Base-by-base conservation (phyloP, 2,113 vertebrate species). In the Platysteira castanea region DNA sequence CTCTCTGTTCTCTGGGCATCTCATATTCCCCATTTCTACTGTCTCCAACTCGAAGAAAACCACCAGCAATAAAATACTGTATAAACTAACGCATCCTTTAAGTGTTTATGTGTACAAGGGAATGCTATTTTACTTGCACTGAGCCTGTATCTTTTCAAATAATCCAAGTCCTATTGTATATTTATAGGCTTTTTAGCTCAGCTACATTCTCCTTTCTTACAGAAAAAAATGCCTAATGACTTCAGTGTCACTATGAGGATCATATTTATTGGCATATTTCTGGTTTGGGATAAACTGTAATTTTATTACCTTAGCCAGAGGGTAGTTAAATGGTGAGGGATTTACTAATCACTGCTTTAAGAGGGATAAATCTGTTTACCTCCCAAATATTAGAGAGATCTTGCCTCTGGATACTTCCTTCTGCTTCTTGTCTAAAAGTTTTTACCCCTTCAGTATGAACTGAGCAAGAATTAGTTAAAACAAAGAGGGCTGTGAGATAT, bases 281-380 rank as follows among this genome's bases (percentile, higher is more conserved):
- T 92, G 44, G 47, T 50, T 93, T 92, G 53, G 64, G 64, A 88
- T 74, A 90, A 92, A 57, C 22, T 64, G n/a, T 59, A 73, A 79
- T 92, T 90, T 85, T 61, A 80, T 69, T 54, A 13, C 83, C 54
- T 57, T 73, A 82, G 90, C 75, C 67, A 87, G 26, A 61, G 82
- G 94, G 67, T 65, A 46, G 67, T 68, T 64, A 93, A 93, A 82
- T 54, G 30, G 49, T 47, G 68, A 95, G 8, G 6, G 82, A 65
- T 90, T 95, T 87, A 73, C 65, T 91, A 76, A 85, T 87, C 28
- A 0, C 49, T 79, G 6, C 57, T 94, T 85, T 57, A 94, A 80
- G 33, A 77, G 14, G 50, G 37, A 79, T 80, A 92, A 93, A 94
- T 90, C 57, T 73, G n/a, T 94, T 94, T 93, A 92, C 75, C 23